A percentile compares a stretch with the other conserved stretches of the same genome.
Evolutionary conservation across 2,797 vertebrate genomes (phyloP).

Genomic region (Catamblyrhynchus diadema): DNA sequence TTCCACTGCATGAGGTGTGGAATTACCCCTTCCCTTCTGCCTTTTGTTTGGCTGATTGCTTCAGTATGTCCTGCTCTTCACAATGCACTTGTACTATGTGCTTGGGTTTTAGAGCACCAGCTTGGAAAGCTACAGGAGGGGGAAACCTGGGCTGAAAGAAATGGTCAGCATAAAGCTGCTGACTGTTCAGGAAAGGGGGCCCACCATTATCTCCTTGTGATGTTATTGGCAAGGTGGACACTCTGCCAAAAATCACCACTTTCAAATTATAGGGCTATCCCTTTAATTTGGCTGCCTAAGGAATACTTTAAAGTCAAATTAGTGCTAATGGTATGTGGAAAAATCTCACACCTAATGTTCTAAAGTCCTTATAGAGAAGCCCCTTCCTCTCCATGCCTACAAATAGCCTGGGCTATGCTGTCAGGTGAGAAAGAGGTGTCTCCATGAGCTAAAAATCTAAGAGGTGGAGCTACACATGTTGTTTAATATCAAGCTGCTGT

Average conservation of each 20-base stretch:
- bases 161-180: background rate
- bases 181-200: background rate
- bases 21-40: background rate
- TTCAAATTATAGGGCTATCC: background rate
- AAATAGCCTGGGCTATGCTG: background rate
- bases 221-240: background rate
- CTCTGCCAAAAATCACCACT: background rate
- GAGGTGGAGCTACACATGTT: background rate
- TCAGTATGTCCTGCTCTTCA: background rate
- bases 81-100: rapidly evolving
- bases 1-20: background rate
- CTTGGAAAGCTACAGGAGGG: background rate
- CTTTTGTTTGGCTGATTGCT: background rate
- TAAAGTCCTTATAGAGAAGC: background rate
- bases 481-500: background rate
- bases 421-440: background rate
- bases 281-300: background rate
- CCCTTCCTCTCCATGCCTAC: background rate
- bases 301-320: background rate
- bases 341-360: background rate
- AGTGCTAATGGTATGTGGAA: background rate
- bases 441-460: background rate
- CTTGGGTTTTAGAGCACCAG: background rate
- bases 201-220: background rate
- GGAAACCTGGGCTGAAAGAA: background rate